Conservation (phyloP, 2,113 vertebrate genomes). For the Brachionichthys hirsutus region DNA sequence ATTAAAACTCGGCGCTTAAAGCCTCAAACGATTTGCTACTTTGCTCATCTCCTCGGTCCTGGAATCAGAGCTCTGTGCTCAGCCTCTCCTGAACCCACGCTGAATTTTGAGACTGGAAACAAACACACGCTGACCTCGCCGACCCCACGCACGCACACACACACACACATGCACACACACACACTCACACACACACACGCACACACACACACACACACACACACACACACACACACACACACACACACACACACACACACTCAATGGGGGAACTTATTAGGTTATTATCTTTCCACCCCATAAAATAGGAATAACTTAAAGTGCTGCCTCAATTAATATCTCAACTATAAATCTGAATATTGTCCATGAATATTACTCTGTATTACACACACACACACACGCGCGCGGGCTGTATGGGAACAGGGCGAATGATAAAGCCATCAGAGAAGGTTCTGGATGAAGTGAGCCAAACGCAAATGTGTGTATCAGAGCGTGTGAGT, state of each 20-base stretch:
- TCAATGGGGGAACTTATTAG: slow-evolving; percentile 75
- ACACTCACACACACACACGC: slow-evolving; percentile 10
- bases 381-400: slow-evolving; percentile 59
- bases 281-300: slow-evolving; percentile 84
- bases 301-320: slow-evolving; percentile 83
- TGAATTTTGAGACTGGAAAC: slow-evolving; percentile 60
- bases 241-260: slow-evolving; percentile 16
- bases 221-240: slow-evolving; percentile 1
- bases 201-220: slow-evolving; percentile 6
- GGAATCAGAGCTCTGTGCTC: slow-evolving; percentile 57
- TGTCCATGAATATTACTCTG: slow-evolving; percentile 77
- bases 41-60: too few species aligned
- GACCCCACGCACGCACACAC: slow-evolving; percentile 56
- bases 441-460: slow-evolving; percentile 80
- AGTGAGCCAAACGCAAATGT: slow-evolving; percentile 67
- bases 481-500: slow-evolving; percentile 58
- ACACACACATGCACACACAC: slow-evolving; percentile 8
- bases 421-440: slow-evolving; percentile 75
- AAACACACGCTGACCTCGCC: slow-evolving; percentile 62
- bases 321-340: slow-evolving; percentile 77
- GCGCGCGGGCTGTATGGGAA: slow-evolving; percentile 57
- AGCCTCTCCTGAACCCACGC: slow-evolving; percentile 25
- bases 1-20: too few species aligned
- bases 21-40: too few species aligned
- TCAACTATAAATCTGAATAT: slow-evolving; percentile 82